phyloP scores from a whole-genome alignment of 2,797 vertebrate species.

The Distichodus sexfasciatus region DNA sequence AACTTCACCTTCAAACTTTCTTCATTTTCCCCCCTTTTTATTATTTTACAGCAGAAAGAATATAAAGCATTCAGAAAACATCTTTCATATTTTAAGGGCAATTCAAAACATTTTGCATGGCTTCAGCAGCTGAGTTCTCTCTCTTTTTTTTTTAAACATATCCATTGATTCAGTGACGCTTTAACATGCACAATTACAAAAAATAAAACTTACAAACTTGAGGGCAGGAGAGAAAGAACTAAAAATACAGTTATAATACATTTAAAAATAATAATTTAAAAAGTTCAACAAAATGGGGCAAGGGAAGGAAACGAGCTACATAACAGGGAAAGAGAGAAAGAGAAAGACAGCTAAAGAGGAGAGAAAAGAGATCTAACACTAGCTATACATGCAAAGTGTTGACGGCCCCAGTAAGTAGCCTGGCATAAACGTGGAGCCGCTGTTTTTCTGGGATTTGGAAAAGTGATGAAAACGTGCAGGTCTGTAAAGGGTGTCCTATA shows the following conservation, averaged over 20 bases:
- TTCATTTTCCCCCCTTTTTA: slow-evolving; percentile 88
- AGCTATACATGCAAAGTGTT: slow-evolving; percentile 99
- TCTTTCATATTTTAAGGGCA: slow-evolving; percentile 99
- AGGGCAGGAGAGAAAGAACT: slow-evolving; percentile 49
- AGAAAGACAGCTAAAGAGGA: slow-evolving; percentile 49
- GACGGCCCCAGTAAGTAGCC: slow-evolving; percentile 84
- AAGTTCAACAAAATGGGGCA: slow-evolving; percentile 61
- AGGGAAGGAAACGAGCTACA: slow-evolving; percentile 67
- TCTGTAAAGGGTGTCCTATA: slow-evolving; percentile 95
- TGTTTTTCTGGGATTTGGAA: slow-evolving; percentile 79
- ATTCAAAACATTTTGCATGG: slow-evolving; percentile 99
- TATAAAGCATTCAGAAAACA: slow-evolving; percentile 99
- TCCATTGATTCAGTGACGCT: slow-evolving; percentile 99
- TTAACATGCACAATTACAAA: slow-evolving; percentile 99
- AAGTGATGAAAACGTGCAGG: slow-evolving; percentile 99
- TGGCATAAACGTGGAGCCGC: slow-evolving; percentile 84
- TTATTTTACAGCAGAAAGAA: slow-evolving; percentile 99
- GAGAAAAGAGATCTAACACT: slow-evolving; percentile 92
- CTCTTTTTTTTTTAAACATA: slow-evolving; percentile 83
- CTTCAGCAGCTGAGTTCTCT: slow-evolving; percentile 99
- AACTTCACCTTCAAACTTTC: slow-evolving; percentile 79
- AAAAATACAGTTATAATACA: slow-evolving; percentile 58
- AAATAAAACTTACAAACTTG: slow-evolving; percentile 99
- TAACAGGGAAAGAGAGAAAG: slow-evolving; percentile 72
- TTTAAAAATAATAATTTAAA: slow-evolving; percentile 60